Evolutionary conservation across 2,888 invertebrate species (phyloP), one percentile per base, ranked within the genome.

Genomic region (Noctuana brunneofusca): DNA sequence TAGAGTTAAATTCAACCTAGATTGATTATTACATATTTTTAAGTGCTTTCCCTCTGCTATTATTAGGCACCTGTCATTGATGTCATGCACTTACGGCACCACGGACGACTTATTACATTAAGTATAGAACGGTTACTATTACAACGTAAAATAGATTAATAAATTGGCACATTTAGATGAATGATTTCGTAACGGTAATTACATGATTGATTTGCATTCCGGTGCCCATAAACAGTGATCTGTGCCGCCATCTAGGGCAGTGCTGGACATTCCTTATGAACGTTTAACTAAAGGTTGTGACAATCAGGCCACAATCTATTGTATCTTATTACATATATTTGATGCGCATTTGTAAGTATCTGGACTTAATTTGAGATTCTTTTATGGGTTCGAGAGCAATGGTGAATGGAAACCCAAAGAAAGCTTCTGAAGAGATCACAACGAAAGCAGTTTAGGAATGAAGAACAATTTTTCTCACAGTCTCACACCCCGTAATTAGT

Each of bases 201-300:
- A 49, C 20, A 38, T 38, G 58, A 56, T 58, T 58, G 58, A 58
- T 58, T 58, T 58, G 35, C 49, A 58, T 58, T 58, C 38, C 35
- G 27, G 35, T 24, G 38, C 18, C 30, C 53, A 55, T 56, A 50
- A 8, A 38, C 24, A 30, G 11, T 24, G 38, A 50, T 58, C 38
- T 11, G n/a, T 14, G 30, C 22, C n/a, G 24, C 14, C 22, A 54
- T 38, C 54, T 54, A 54, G 54, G 38, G 22, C 54, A 38, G 9
- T 38, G 41, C 41, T 16, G 55, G 41, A 27, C 43, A 54, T 43
- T 55, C 54, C 9, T 54, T 0, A 9, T 12, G 38, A 22, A 41
- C 22, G 3, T 16, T 38, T 38, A n/a, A 14, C 38, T 38, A 14
- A 35, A 48, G 48, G n/a, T 24, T 48, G 48, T 12, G 9, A 22